Evolutionary conservation across 2,797 vertebrate species (phyloP).

Genomic region (Pachyuromys duprasi): DNA sequence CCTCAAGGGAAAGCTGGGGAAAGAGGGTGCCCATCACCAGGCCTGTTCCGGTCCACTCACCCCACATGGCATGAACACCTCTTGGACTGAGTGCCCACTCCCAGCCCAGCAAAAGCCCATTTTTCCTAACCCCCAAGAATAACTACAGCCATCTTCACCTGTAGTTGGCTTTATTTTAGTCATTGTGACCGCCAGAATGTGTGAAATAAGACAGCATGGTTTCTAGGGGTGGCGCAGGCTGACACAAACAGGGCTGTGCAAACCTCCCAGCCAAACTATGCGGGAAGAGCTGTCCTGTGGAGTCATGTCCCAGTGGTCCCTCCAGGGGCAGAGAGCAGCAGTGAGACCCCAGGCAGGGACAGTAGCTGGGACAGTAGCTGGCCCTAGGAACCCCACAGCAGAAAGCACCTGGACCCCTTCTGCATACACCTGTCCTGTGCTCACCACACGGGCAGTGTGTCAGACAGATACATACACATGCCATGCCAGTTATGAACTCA

Average conservation of each 20-base stretch:
- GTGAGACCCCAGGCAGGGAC: conserved; percentile 43
- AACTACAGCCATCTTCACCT: neutral
- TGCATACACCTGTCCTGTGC: neutral
- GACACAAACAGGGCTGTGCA: conserved; percentile 84
- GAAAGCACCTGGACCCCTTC: conserved; percentile 64
- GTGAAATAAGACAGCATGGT: conserved; percentile 83
- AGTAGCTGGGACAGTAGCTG: conserved; percentile 83
- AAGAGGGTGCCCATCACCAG: neutral
- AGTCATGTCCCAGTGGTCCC: neutral
- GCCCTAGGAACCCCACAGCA: conserved; percentile 86
- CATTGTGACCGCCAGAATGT: conserved; percentile 47
- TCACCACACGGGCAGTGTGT: conserved; percentile 85
- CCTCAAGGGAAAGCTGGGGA: neutral
- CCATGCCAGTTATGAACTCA: conserved; percentile 81
- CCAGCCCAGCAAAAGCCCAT: neutral
- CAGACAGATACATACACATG: conserved; percentile 79
- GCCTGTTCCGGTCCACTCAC: neutral
- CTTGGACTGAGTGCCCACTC: neutral
- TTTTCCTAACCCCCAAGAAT: neutral
- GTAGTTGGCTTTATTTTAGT: conserved; percentile 66
- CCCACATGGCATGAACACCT: fast-evolving
- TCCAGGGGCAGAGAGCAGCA: neutral
- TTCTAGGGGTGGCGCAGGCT: conserved; percentile 85
- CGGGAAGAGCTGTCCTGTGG: conserved; percentile 65
- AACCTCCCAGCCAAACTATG: conserved; percentile 71